These are phyloP conservation scores for Aphodius sticticus DNA, from an alignment of 2,888 invertebrate genomes.

Conservation along the genomic window DNA sequence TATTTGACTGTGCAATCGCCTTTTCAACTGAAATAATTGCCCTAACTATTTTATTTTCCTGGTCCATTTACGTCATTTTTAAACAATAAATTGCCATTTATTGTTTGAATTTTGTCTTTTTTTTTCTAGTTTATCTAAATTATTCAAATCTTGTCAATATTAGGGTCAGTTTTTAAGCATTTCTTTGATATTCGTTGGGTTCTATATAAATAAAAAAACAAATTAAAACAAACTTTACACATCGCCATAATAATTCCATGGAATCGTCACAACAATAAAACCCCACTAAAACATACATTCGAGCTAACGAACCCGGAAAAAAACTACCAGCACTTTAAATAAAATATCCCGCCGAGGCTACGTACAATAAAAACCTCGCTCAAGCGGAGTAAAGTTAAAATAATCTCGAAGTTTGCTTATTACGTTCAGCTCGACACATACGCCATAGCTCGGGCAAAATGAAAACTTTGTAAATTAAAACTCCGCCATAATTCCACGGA, in stretches of 20 bases:
- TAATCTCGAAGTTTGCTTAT: neutral
- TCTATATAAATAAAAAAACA: neutral
- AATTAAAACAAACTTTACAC: neutral
- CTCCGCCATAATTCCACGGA: neutral
- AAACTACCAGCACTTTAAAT: neutral
- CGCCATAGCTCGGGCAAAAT: neutral
- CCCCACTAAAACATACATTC: neutral
- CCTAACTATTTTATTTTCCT: no score
- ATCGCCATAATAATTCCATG: neutral
- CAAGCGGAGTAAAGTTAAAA: neutral
- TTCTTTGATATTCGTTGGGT: no score
- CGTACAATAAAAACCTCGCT: neutral
- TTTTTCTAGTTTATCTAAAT: no score
- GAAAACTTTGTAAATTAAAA: neutral
- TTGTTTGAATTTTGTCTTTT: no score
- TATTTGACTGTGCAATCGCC: no score
- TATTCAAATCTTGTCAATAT: no score
- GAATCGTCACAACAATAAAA: neutral
- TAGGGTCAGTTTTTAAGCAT: no score
- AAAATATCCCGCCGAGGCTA: neutral
- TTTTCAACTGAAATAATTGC: no score
- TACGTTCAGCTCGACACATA: neutral
- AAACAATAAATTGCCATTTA: no score
- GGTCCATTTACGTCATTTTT: no score
- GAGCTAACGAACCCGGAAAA: neutral